Base-by-base conservation (phyloP, 2,797 vertebrate species). In the Loriculus beryllinus region DNA sequence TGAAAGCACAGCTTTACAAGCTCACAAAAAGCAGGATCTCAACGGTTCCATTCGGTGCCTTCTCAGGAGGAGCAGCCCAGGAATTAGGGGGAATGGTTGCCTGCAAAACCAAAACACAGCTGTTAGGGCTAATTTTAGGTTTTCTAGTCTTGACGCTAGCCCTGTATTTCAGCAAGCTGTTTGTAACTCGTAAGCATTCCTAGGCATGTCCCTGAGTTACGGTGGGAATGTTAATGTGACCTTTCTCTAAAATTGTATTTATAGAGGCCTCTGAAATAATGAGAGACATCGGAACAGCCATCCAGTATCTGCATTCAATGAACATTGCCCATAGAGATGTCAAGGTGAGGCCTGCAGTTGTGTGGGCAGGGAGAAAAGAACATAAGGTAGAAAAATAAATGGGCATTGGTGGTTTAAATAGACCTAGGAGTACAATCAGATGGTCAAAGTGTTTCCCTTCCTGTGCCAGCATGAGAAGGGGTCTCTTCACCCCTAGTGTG, bases 271-370 rank as follows among this genome's bases (percentile, higher is more conserved):
- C 99, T 43, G 99, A 98, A 96, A 99, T 99, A 85, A 99, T 99
- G 99, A 97, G 98, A 76, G 98, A 99, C 97, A 99, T 99, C 9
- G 99, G 99, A 71, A 99, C 98, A 18, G 99, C 99, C 96, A 99
- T 99, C 70, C 98, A 99, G 67, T 99, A 98, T 77, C 98, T 99
- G 76, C 99, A 99, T 92, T 98, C 98, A 52, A 98, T 98, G 91
- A 98, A 99, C 97, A 99, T 99, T 1, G 99, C 99, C 5, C 99
- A 99, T 97, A 98, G 99, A 95, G 99, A 99, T 8, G 98, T 99
- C 95, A 99, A 99, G 99, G 99, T 99, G 95, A 97, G 88, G 42
- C 52, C 67, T 62, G 47, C 43, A 35, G 64, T 49, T 14, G 56
- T 70, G 64, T 78, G 91, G 74, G 45, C 48, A 54, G 85, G 60